Evolutionary conservation across 1,140 invertebrate species (phyloP).

Genomic region (Drosophila triauraria): DNA sequence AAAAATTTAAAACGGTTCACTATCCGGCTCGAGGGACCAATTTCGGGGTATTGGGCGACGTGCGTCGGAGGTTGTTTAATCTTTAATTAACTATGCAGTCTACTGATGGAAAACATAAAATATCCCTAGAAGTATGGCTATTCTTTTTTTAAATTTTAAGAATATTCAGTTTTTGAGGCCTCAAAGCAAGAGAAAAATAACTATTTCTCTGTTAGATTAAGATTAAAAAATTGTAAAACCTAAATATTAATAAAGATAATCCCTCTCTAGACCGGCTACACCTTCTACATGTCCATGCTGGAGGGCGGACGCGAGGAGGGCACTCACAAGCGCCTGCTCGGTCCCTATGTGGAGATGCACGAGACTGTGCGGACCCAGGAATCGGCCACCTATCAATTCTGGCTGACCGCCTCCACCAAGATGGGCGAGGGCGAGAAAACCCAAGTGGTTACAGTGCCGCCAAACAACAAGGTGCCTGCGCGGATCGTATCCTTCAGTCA

Average conservation of each 20-base stretch:
- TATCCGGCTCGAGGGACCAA: too few relatives aligned
- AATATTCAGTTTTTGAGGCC: too few relatives aligned
- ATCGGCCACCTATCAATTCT: constrained; percentile 91
- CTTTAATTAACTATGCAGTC: too few relatives aligned
- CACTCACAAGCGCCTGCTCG: constrained; percentile 89
- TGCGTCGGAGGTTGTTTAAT: too few relatives aligned
- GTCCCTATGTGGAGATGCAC: constrained; percentile 88
- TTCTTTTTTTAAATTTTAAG: too few relatives aligned
- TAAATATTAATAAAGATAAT: background rate
- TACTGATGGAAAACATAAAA: too few relatives aligned
- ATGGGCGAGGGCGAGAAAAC: constrained; percentile 93
- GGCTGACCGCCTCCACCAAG: constrained; percentile 92
- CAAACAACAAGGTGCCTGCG: constrained; percentile 92
- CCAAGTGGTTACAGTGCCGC: constrained; percentile 90
- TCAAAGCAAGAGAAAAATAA: too few relatives aligned
- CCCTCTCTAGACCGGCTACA: constrained; percentile 87
- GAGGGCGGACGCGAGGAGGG: constrained; percentile 91
- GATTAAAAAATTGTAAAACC: too few relatives aligned
- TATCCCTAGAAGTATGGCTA: too few relatives aligned
- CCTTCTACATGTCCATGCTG: constrained; percentile 92
- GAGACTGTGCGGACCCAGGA: constrained; percentile 91
- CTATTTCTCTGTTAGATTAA: too few relatives aligned
- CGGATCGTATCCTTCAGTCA: constrained; percentile 93
- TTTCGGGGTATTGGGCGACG: too few relatives aligned
- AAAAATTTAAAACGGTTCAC: too few relatives aligned